These are phyloP conservation scores for Sakesphorus luctuosus DNA, from an alignment of 2,113 vertebrate genomes.

Conservation along the genomic window DNA sequence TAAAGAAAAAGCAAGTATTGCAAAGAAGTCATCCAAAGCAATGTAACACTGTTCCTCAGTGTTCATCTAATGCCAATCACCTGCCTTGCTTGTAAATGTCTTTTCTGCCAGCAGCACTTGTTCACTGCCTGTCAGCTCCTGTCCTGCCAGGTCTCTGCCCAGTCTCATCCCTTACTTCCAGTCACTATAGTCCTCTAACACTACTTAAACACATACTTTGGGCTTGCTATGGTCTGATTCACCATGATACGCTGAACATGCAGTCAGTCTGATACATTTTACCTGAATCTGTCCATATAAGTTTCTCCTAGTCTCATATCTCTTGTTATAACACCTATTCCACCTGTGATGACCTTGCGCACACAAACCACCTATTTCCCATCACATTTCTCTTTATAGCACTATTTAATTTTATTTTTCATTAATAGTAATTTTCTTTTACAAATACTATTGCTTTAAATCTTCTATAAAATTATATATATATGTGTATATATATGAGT, in stretches of 20 bases:
- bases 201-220: background rate
- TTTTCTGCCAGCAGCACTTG: background rate
- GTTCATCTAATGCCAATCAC: background rate
- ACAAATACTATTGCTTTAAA: background rate
- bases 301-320: background rate
- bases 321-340: background rate
- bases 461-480: background rate
- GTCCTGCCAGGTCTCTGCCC: background rate
- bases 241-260: background rate
- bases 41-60: background rate
- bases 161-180: background rate
- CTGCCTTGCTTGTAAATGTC: background rate
- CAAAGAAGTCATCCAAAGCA: background rate
- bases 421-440: background rate
- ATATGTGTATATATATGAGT: too few relatives aligned
- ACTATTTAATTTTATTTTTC: background rate
- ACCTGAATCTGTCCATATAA: accelerated
- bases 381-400: background rate
- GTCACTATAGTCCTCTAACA: background rate
- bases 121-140: background rate
- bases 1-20: background rate
- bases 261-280: background rate
- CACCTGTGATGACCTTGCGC: background rate
- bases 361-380: background rate
- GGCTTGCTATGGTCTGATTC: background rate